phyloP scores from a whole-genome alignment of 2,113 vertebrate genomes.

The Engraulis encrasicolus region DNA sequence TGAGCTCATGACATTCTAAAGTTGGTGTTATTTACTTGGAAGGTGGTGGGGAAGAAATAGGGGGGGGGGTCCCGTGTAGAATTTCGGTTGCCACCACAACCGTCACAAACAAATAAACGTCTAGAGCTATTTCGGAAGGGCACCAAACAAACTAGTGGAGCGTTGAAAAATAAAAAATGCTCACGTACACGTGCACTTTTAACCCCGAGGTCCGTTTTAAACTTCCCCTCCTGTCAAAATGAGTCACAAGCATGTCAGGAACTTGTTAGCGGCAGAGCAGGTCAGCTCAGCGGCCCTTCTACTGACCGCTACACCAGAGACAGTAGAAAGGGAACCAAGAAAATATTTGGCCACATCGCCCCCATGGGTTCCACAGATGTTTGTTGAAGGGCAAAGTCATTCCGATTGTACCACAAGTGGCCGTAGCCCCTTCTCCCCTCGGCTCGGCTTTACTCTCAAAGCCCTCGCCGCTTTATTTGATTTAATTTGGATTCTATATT shows the following conservation, averaged over 20 bases:
- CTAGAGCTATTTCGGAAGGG: slow-evolving; percentile 45
- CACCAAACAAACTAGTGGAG: slow-evolving; percentile 29
- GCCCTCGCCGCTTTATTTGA: slow-evolving; percentile 64
- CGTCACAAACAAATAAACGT: slow-evolving; percentile 52
- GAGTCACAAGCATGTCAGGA: slow-evolving; percentile 20
- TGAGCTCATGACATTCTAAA: slow-evolving; percentile 36
- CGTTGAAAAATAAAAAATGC: slow-evolving; percentile 47
- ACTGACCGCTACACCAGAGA: neutral
- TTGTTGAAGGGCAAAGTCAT: slow-evolving; percentile 65
- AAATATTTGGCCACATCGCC: too few relatives aligned
- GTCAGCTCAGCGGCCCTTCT: neutral
- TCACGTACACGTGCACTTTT: slow-evolving; percentile 36
- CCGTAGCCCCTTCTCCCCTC: slow-evolving; percentile 60
- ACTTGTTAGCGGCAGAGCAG: neutral
- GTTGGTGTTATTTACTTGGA: slow-evolving; percentile 47
- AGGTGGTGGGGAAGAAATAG: too few relatives aligned
- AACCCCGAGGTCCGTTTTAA: neutral
- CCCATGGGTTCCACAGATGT: slow-evolving; percentile 10
- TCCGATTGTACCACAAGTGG: slow-evolving; percentile 49
- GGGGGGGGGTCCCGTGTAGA: slow-evolving; percentile 36
- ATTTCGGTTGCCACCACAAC: slow-evolving; percentile 54
- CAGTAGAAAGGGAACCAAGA: too few relatives aligned
- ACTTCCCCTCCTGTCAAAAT: neutral
- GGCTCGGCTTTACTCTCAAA: slow-evolving; percentile 35
- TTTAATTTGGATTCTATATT: slow-evolving; percentile 80